Conservation (phyloP, 2,113 vertebrate species). For the Rhodinocichla rosea region DNA sequence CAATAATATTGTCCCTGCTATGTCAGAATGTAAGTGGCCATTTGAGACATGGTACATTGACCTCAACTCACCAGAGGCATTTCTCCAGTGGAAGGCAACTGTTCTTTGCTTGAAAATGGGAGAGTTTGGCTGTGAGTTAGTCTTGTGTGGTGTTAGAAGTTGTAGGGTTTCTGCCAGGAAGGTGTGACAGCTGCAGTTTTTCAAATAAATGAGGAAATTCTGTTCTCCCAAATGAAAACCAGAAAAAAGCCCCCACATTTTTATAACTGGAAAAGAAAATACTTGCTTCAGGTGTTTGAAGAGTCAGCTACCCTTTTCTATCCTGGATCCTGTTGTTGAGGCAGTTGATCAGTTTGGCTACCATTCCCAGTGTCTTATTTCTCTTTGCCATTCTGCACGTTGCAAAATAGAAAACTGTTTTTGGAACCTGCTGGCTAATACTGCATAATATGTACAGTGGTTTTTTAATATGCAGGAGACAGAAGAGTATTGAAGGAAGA, state of each 20-base stretch:
- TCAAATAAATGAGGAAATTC: not conserved
- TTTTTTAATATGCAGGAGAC: not conserved
- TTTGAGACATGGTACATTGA: not conserved
- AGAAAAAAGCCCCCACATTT: fast-evolving
- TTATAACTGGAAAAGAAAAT: not conserved
- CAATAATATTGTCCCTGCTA: not conserved
- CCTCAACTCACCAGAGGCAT: not conserved
- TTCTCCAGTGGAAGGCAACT: not conserved
- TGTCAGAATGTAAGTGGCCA: not conserved
- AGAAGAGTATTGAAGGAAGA: not conserved
- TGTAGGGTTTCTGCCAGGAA: not conserved
- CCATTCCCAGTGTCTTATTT: not conserved
- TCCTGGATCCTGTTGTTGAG: not conserved
- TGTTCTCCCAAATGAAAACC: not conserved
- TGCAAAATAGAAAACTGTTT: not conserved
- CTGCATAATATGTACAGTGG: not conserved
- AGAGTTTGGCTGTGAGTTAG: not conserved
- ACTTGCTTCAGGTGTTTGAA: not conserved
- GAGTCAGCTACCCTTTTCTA: not conserved
- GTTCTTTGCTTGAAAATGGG: not conserved
- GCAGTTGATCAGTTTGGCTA: not conserved
- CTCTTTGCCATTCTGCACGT: not conserved
- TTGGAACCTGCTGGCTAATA: not conserved
- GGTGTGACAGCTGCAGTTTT: not conserved
- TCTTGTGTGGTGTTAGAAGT: not conserved